Conservation (phyloP, 2,113 vertebrate genomes). For the Bubo bubo region DNA sequence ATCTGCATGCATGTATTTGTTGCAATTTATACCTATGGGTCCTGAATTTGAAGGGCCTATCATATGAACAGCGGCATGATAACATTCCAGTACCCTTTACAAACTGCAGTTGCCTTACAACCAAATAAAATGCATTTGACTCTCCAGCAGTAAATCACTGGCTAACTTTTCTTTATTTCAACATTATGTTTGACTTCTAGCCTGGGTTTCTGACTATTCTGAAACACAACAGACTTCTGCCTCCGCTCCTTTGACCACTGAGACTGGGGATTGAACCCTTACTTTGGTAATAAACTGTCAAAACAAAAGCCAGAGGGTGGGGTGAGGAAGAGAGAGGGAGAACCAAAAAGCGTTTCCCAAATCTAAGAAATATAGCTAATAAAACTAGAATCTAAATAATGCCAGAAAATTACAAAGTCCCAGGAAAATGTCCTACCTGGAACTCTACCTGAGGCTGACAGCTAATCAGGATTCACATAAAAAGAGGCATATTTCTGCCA, state of each 20-base stretch:
- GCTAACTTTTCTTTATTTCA: not conserved
- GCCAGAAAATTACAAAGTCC: not conserved
- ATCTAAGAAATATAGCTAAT: not conserved
- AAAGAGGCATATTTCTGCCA: not conserved
- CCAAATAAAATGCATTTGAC: not conserved
- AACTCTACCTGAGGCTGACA: not conserved
- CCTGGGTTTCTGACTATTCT: not conserved
- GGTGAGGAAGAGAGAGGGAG: accelerated
- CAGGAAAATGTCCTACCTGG: not conserved
- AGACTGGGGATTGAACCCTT: not conserved
- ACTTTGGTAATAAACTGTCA: not conserved
- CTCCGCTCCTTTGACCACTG: not conserved
- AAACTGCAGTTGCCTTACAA: not conserved
- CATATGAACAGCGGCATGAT: not conserved
- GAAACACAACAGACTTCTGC: not conserved
- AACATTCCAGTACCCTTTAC: not conserved
- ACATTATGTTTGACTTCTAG: not conserved
- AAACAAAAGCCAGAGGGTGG: not conserved
- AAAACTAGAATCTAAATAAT: not conserved
- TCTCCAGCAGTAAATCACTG: not conserved
- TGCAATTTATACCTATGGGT: not conserved
- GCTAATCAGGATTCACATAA: not conserved
- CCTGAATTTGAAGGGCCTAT: not conserved
- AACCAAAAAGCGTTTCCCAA: not conserved
- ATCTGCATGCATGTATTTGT: not conserved